These are phyloP conservation scores for Sphyrna mokarran DNA, from an alignment of 2,113 vertebrate species.

Conservation along the genomic window DNA sequence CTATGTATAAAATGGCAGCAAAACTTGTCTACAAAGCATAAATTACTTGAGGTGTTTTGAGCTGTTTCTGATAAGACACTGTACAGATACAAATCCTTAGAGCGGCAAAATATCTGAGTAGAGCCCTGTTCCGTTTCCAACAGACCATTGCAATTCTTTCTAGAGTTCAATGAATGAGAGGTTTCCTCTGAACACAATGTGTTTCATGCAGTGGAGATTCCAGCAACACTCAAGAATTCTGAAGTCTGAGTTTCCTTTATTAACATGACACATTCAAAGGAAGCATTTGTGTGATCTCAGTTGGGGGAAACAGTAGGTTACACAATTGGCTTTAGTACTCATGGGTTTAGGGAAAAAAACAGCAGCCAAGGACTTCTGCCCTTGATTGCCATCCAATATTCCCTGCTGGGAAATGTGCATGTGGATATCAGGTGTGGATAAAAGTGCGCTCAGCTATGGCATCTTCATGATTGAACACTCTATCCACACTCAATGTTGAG, in stretches of 20 bases:
- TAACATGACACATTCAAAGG: neutral
- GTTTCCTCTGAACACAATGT: neutral
- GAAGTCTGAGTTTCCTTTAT: neutral
- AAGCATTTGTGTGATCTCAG: neutral
- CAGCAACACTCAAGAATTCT: neutral
- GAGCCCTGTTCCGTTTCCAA: neutral
- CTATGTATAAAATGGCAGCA: neutral
- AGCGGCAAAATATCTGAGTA: neutral
- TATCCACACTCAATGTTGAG: neutral
- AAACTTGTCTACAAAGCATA: neutral
- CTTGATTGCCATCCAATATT: neutral
- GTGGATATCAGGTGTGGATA: neutral
- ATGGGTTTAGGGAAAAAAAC: neutral
- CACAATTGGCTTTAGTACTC: neutral
- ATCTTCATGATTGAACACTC: neutral
- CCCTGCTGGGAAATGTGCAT: neutral
- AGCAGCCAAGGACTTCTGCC: neutral
- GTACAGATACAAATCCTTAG: neutral
- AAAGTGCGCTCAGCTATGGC: neutral
- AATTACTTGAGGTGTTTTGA: neutral
- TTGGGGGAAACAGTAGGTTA: neutral
- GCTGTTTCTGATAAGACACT: neutral
- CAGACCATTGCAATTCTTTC: neutral
- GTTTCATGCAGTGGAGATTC: neutral
- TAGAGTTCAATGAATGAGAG: neutral